Percentiles rank a stretch among this genome's conserved stretches.
Conservation (phyloP, 2,113 vertebrate genomes). For the Tetrax tetrax region DNA sequence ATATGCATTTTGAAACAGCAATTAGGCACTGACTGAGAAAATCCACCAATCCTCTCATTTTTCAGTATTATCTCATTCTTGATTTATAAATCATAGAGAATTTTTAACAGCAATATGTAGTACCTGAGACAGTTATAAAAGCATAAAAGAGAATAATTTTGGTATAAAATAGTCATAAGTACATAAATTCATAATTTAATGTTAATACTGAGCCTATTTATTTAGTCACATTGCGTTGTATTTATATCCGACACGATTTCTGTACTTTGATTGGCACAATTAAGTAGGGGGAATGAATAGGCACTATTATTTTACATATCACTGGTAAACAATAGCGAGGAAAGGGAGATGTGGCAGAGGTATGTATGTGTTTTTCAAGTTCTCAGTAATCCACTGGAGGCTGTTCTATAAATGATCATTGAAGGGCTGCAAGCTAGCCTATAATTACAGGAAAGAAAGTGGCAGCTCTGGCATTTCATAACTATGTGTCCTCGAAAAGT, state of each 20-base stretch:
- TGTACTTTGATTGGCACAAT: slow-evolving; percentile 91
- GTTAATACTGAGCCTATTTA: slow-evolving; percentile 84
- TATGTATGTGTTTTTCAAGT: slow-evolving; percentile 90
- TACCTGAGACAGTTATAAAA: slow-evolving; percentile 89
- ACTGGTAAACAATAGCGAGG: slow-evolving; percentile 93
- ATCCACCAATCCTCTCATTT: slow-evolving; percentile 86
- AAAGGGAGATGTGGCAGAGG: slow-evolving; percentile 84
- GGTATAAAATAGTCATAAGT: slow-evolving; percentile 88
- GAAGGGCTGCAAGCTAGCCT: slow-evolving; percentile 99
- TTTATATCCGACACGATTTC: slow-evolving; percentile 83
- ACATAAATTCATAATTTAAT: slow-evolving; percentile 89
- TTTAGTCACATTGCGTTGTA: slow-evolving; percentile 83
- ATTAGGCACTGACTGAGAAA: slow-evolving; percentile 94
- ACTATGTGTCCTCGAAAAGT: slow-evolving; percentile 97
- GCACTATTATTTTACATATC: slow-evolving; percentile 92
- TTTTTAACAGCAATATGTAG: slow-evolving; percentile 87
- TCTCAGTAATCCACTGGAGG: slow-evolving; percentile 97
- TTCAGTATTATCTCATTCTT: slow-evolving; percentile 89
- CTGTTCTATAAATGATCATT: slow-evolving; percentile 99
- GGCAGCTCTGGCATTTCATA: slow-evolving; percentile 99
- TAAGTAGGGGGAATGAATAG: slow-evolving; percentile 85
- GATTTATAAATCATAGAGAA: slow-evolving; percentile 95
- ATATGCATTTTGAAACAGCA: slow-evolving; percentile 99
- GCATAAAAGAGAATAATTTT: slow-evolving; percentile 87
- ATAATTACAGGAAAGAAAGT: slow-evolving; percentile 99